Evolutionary conservation across 2,888 invertebrate species (phyloP), one percentile per base, ranked within the genome.

Genomic region (Sarcophaga carnaria): DNA sequence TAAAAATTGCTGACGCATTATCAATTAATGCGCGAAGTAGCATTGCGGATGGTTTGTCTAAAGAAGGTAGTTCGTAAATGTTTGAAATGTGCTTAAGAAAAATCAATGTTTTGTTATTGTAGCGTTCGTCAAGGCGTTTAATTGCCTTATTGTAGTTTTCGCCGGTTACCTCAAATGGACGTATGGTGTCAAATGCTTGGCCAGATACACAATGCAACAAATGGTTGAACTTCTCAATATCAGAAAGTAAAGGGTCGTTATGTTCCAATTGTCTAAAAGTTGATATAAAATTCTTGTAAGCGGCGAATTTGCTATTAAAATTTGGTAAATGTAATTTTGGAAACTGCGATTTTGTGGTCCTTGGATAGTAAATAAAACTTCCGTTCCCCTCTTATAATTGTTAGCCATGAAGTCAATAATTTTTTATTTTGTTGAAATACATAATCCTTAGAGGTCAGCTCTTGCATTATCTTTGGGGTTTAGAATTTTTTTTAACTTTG

Each of bases 101-200:
- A 47, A 86, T 79, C 4, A 78, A 27, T 12, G 79, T 82, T 37
- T 70, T 67, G 20, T 81, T 85, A 25, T 86, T 67, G 47, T 83
- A 86, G 0, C 74, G 71, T 12, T 66, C 64, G 20, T 86, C 66
- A 6, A 86, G 72, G 4, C 77, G 63, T 25, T 69, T 63, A 5
- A 80, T 27, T 6, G 80, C 80, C n/a, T 77, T 80, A 0, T 59
- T 62, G 14, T 86, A 82, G 20, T 86, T 82, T 70, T 82, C 75
- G 1, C 5, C n/a, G 5, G 79, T 75, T 1, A 82, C 25, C 17
- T 75, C 78, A 22, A 86, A 86, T 10, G 72, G 70, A 37, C 72
- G 72, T 27, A 75, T 67, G 14, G 79, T 76, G n/a, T 79, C 82
- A 11, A 86, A 22, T 4, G 83, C 80, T 80, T 86, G 78, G 2